Conservation (phyloP, 2,888 invertebrate genomes). For the Apodemia arnacis region DNA sequence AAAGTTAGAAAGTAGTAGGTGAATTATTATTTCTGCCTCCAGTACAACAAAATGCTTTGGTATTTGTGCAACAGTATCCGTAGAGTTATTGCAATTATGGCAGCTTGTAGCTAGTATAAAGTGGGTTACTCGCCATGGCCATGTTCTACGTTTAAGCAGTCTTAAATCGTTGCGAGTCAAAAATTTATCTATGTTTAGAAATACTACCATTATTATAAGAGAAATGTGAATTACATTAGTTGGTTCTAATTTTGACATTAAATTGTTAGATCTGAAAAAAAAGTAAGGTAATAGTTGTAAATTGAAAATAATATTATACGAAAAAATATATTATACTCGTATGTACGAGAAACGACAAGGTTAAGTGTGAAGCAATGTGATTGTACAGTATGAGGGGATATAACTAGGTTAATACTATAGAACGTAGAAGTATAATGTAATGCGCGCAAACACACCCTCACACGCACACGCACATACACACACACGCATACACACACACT, state of each 20-base stretch:
- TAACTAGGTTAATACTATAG: not conserved
- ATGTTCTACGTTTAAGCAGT: slow-evolving; percentile 34
- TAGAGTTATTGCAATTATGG: too few relatives aligned
- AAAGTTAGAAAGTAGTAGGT: not conserved
- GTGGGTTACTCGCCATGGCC: slow-evolving; percentile 49
- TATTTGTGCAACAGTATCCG: too few relatives aligned
- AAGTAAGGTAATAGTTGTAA: not conserved
- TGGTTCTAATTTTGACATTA: not conserved
- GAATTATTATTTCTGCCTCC: not conserved
- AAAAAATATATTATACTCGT: not conserved
- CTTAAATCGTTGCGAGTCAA: slow-evolving; percentile 53
- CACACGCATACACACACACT: too few relatives aligned
- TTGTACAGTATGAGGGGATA: not conserved
- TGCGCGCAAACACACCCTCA: not conserved
- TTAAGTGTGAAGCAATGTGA: slow-evolving; percentile 2
- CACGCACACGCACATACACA: not conserved
- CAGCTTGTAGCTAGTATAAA: slow-evolving; percentile 37
- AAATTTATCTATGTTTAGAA: slow-evolving; percentile 43
- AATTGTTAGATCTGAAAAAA: not conserved
- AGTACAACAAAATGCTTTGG: not conserved
- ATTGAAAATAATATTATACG: not conserved
- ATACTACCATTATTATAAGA: slow-evolving; percentile 23
- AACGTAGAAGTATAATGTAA: not conserved
- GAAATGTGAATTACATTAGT: not conserved
- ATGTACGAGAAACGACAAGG: not conserved